Evolutionary conservation across 2,113 vertebrate genomes (phyloP).

Genomic region (Microcebus murinus): DNA sequence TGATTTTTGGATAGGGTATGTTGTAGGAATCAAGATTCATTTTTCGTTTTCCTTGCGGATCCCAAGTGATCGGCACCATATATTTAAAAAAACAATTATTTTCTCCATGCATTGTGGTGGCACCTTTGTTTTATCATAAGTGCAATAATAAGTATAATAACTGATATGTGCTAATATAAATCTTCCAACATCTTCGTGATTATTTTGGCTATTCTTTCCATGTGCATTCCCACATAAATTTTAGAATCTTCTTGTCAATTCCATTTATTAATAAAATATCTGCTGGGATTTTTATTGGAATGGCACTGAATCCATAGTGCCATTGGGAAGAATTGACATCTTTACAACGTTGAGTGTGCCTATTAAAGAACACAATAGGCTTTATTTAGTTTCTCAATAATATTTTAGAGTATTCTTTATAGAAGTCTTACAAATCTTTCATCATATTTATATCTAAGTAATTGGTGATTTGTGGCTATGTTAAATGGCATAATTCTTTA

Average conservation of each 20-base stretch:
- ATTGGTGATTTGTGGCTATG: not conserved
- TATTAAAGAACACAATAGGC: not conserved
- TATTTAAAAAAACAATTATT: constrained; percentile 43
- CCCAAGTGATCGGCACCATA: not conserved
- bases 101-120: not conserved
- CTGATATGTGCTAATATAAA: not conserved
- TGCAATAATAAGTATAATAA: not conserved
- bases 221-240: not conserved
- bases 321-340: not conserved
- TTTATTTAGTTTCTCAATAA: constrained; percentile 34
- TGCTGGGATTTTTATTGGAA: constrained; percentile 1
- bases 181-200: not conserved
- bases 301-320: not conserved
- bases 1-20: not conserved
- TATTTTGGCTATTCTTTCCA: constrained; percentile 11
- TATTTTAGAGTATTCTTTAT: constrained; percentile 51
- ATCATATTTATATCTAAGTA: constrained; percentile 27
- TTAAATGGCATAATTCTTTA: not conserved
- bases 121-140: constrained; percentile 14
- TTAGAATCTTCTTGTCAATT: constrained; percentile 34
- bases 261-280: not conserved
- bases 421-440: constrained; percentile 1
- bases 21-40: not conserved
- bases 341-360: not conserved
- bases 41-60: not conserved